Conservation (phyloP, 1,140 invertebrate genomes). For the Lasioglossum baleicum region DNA sequence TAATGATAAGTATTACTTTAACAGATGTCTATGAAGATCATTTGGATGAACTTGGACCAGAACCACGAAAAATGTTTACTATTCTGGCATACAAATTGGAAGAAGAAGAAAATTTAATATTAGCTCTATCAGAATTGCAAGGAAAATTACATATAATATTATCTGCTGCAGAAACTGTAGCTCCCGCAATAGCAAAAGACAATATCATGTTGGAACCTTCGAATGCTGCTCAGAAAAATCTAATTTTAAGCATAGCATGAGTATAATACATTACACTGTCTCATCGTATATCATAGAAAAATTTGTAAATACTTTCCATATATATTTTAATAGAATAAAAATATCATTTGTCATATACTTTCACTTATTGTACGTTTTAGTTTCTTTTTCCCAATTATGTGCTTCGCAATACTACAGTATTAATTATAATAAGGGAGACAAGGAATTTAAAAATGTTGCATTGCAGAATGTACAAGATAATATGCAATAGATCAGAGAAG, state of each 20-base stretch:
- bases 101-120: slow-evolving; percentile 84
- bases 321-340: slow-evolving; percentile 36
- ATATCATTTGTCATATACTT: not conserved
- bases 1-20: slow-evolving; percentile 34
- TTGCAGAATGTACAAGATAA: not conserved
- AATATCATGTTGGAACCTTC: slow-evolving; percentile 80
- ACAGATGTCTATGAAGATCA: slow-evolving; percentile 85
- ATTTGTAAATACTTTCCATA: slow-evolving; percentile 61
- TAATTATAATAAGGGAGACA: too few relatives aligned
- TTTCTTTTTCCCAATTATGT: too few relatives aligned
- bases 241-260: slow-evolving; percentile 82
- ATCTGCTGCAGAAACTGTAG: slow-evolving; percentile 78
- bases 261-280: slow-evolving; percentile 6
- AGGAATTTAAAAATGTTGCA: too few relatives aligned
- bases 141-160: slow-evolving; percentile 87
- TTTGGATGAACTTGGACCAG: slow-evolving; percentile 80
- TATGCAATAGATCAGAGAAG: slow-evolving; percentile 5
- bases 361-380: not conserved
- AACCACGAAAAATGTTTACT: slow-evolving; percentile 82
- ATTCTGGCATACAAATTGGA: slow-evolving; percentile 83
- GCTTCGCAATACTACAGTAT: too few relatives aligned
- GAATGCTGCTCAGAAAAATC: slow-evolving; percentile 81
- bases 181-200: slow-evolving; percentile 68
- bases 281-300: slow-evolving; percentile 13
- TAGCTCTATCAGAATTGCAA: slow-evolving; percentile 83